Conservation (phyloP, 2,113 vertebrate species). For the Phycodurus eques region DNA sequence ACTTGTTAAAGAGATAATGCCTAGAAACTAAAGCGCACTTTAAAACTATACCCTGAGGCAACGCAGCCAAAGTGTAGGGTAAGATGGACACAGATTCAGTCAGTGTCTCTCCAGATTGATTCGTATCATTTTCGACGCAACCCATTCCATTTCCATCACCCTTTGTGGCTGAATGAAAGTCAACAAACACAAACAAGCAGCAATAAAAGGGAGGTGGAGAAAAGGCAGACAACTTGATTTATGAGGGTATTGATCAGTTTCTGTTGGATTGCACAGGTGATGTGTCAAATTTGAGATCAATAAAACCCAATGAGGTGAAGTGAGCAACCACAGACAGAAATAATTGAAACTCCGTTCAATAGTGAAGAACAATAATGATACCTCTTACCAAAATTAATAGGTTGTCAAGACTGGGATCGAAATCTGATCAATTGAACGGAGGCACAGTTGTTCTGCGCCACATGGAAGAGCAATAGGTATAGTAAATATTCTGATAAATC, state of each 20-base stretch:
- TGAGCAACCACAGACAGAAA: conserved; percentile 16
- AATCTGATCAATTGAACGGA: not conserved
- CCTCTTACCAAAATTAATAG: conserved; percentile 8
- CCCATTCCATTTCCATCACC: not conserved
- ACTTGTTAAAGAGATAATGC: conserved; percentile 22
- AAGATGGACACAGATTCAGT: conserved; percentile 3
- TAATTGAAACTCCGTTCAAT: not conserved
- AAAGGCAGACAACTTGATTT: conserved; percentile 34
- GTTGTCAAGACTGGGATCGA: conserved; percentile 9
- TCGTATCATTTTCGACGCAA: not conserved
- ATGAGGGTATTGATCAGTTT: conserved; percentile 41
- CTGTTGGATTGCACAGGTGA: conserved; percentile 27
- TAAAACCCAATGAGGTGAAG: conserved; percentile 37
- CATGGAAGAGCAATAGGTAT: not conserved
- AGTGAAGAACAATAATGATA: conserved; percentile 7
- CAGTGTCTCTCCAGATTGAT: not conserved
- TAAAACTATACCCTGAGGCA: conserved; percentile 32
- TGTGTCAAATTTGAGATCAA: conserved; percentile 43
- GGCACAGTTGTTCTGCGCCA: not conserved
- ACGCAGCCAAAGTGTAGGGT: conserved; percentile 9
- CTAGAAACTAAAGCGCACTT: conserved; percentile 36
- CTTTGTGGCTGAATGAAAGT: not conserved
- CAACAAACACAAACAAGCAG: conserved; percentile 3
- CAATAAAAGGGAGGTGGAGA: not conserved
- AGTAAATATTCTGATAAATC: conserved; percentile 2